phyloP scores from a whole-genome alignment of 1,140 invertebrate species.

The Nomia melanderi region DNA sequence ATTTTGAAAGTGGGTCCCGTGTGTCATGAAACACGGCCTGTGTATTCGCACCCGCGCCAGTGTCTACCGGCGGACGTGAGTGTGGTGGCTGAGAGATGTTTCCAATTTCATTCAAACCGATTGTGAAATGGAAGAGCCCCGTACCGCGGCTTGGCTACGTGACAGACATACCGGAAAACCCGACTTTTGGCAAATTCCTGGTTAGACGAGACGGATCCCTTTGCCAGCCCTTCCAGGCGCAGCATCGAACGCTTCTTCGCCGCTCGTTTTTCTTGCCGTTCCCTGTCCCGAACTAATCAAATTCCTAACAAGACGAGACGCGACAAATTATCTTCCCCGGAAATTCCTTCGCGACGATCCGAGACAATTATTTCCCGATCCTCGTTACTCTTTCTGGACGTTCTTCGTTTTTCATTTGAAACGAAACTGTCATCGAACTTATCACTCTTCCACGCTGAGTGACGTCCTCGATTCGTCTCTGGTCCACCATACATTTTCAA shows the following conservation, averaged over 20 bases:
- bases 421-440: no score
- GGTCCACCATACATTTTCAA: no score
- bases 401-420: no score
- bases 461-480: no score
- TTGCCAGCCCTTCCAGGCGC: constrained; percentile 32
- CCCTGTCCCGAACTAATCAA: constrained; percentile 32
- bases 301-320: constrained; percentile 16
- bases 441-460: no score
- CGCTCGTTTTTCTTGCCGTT: constrained; percentile 37
- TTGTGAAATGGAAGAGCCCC: constrained; percentile 65
- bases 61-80: constrained; percentile 20
- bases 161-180: constrained; percentile 72
- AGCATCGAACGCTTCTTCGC: not conserved
- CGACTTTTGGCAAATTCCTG: constrained; percentile 69
- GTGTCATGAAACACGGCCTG: constrained; percentile 26
- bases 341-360: no score
- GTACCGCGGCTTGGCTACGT: constrained; percentile 71
- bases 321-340: not conserved
- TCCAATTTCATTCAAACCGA: constrained; percentile 79
- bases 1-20: not conserved
- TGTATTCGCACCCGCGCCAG: not conserved
- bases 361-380: no score
- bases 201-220: constrained; percentile 42
- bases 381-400: no score
- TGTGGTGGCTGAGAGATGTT: constrained; percentile 73